phyloP scores from a whole-genome alignment of 2,113 vertebrate species.

The Neogobius melanostomus region DNA sequence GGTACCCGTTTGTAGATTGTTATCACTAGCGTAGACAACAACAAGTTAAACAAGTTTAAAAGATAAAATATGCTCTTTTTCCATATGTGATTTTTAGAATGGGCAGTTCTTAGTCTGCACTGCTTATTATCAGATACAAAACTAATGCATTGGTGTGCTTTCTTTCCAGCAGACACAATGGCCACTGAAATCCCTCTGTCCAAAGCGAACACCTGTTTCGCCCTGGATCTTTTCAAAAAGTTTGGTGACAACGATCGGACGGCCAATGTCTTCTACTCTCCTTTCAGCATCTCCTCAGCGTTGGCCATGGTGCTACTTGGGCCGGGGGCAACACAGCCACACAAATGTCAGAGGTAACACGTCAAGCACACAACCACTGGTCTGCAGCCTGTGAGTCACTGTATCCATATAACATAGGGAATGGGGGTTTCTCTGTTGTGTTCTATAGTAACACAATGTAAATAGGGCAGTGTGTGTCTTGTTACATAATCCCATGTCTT shows the following conservation, averaged over 20 bases:
- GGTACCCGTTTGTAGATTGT: too few species aligned
- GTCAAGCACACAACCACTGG: background rate
- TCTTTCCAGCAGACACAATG: slow-evolving; percentile 46
- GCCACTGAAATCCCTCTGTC: slow-evolving; percentile 37
- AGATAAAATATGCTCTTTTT: too few species aligned
- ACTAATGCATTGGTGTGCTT: background rate
- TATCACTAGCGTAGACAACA: too few species aligned
- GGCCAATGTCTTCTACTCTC: slow-evolving; percentile 83
- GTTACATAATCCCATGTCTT: background rate
- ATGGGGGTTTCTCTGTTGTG: slow-evolving; percentile 7
- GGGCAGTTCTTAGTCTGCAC: background rate
- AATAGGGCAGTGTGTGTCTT: slow-evolving; percentile 5
- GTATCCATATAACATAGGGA: background rate
- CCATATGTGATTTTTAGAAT: too few species aligned
- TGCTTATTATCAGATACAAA: background rate
- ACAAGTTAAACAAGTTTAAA: too few species aligned
- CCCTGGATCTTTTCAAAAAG: slow-evolving; percentile 78
- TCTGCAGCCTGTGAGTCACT: background rate
- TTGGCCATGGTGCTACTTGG: slow-evolving; percentile 83
- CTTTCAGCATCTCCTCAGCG: slow-evolving; percentile 83
- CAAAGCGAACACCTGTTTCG: slow-evolving; percentile 81
- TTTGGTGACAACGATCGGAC: slow-evolving; percentile 61
- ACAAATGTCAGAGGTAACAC: slow-evolving; percentile 85
- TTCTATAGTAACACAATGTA: slow-evolving; percentile 20
- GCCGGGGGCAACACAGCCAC: slow-evolving; percentile 43